Evolutionary conservation across 2,888 invertebrate species (phyloP).

Genomic region (Patella caerulea): DNA sequence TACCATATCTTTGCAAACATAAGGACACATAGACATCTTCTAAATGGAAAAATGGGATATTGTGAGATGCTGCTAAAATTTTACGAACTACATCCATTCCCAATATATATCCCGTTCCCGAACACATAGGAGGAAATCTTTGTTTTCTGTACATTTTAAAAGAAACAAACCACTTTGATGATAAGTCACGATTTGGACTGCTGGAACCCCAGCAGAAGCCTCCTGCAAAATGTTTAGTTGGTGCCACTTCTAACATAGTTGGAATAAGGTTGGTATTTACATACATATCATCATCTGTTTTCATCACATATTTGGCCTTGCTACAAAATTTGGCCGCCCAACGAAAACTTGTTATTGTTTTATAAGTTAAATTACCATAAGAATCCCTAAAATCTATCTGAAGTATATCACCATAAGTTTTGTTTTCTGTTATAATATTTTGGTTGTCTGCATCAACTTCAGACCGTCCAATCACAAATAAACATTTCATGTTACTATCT

Average conservation of each 20-base stretch:
- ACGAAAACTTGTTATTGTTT: slow-evolving; percentile 48
- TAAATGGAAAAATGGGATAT: slow-evolving; percentile 58
- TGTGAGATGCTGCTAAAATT: slow-evolving; percentile 41
- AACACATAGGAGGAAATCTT: slow-evolving; percentile 39
- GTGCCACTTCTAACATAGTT: slow-evolving; percentile 44
- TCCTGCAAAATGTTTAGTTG: slow-evolving; percentile 44
- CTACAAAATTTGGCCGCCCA: slow-evolving; percentile 47
- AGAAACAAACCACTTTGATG: slow-evolving; percentile 58
- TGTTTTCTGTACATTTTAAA: slow-evolving; percentile 38
- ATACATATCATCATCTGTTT: slow-evolving; percentile 62
- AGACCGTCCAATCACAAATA: slow-evolving; percentile 46
- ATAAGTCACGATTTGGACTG: slow-evolving; percentile 45
- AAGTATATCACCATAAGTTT: slow-evolving; percentile 44
- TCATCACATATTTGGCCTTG: slow-evolving; percentile 55
- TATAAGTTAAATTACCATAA: slow-evolving; percentile 58
- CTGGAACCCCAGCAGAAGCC: slow-evolving; percentile 56
- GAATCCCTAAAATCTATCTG: slow-evolving; percentile 49
- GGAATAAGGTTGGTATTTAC: slow-evolving; percentile 53
- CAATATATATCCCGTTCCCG: slow-evolving; percentile 58
- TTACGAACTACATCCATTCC: slow-evolving; percentile 42
- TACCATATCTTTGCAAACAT: slow-evolving; percentile 44
- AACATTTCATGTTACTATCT: slow-evolving; percentile 31
- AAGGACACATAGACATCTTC: slow-evolving; percentile 61
- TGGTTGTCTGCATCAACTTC: slow-evolving; percentile 9
- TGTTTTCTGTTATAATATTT: slow-evolving; percentile 36